phyloP scores from a whole-genome alignment of 1,140 invertebrate species.

The Medauroidea extradentata region DNA sequence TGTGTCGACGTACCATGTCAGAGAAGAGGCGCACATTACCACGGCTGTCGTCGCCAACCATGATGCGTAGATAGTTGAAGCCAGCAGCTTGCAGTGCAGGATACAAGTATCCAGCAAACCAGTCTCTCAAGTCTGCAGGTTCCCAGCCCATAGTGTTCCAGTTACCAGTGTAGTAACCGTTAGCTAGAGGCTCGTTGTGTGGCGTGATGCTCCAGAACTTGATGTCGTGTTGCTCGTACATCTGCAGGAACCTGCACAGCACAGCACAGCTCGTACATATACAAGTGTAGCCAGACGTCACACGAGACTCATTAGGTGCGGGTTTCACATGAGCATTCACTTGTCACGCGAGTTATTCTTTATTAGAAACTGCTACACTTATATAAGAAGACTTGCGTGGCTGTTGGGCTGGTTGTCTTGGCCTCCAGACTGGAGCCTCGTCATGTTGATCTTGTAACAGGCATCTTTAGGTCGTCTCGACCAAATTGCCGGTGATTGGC shows the following conservation, averaged over 20 bases:
- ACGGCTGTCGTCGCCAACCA: constrained; percentile 69
- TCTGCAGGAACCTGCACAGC: constrained; percentile 52
- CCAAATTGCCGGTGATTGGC: too few species aligned
- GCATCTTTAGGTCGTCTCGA: too few species aligned
- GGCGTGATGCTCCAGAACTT: constrained; percentile 59
- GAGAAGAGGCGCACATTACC: constrained; percentile 39
- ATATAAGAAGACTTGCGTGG: too few species aligned
- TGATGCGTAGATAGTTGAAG: constrained; percentile 54
- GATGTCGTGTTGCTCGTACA: constrained; percentile 48
- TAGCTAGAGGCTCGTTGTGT: constrained; percentile 59
- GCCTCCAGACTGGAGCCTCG: too few species aligned
- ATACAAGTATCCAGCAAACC: constrained; percentile 61
- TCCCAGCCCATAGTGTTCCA: constrained; percentile 75
- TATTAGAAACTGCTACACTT: too few species aligned
- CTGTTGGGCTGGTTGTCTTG: too few species aligned
- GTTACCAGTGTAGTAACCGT: constrained; percentile 44
- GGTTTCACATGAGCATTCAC: too few species aligned
- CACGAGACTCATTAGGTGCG: too few species aligned
- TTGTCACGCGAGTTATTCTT: too few species aligned
- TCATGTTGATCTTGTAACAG: too few species aligned
- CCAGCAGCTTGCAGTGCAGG: constrained; percentile 56
- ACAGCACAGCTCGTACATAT: too few species aligned
- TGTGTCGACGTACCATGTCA: constrained; percentile 40
- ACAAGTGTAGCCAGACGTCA: too few species aligned
- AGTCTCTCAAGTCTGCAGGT: constrained; percentile 53